Conservation (phyloP, 23 tunicate species). For the Corella eumyota region DNA sequence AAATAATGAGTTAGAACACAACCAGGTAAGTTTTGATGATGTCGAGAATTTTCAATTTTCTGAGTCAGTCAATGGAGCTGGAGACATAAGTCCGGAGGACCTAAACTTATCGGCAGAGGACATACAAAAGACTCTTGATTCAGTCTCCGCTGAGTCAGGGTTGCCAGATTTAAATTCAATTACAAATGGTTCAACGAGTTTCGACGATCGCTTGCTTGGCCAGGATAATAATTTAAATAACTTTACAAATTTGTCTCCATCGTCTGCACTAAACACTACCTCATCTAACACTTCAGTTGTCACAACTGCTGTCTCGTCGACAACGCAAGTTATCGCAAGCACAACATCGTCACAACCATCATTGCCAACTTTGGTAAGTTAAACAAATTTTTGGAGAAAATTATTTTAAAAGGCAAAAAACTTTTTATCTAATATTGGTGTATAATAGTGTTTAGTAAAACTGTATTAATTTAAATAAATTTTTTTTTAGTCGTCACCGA, state of each 20-base stretch:
- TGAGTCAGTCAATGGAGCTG: slow-evolving; percentile 14
- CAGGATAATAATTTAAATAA: no score
- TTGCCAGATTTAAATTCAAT: slow-evolving; percentile 18
- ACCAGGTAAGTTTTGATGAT: slow-evolving; percentile 13
- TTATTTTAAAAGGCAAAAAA: no score
- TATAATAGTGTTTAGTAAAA: no score
- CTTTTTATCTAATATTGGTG: no score
- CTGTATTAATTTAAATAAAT: no score
- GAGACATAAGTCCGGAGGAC: slow-evolving; percentile 32
- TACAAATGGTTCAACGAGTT: no score
- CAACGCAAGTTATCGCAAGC: no score
- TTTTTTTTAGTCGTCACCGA: no score
- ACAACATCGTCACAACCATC: slow-evolving; percentile 3
- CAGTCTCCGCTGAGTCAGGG: slow-evolving; percentile 33
- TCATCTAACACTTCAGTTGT: slow-evolving; percentile 19
- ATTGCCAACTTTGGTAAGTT: not conserved
- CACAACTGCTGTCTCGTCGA: slow-evolving; percentile 12
- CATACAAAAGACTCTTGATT: slow-evolving; percentile 32
- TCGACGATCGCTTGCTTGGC: no score
- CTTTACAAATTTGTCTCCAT: no score
- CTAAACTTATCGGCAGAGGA: slow-evolving; percentile 49
- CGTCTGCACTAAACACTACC: slow-evolving; percentile 30
- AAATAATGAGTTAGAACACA: not conserved
- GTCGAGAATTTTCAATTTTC: slow-evolving; percentile 20
- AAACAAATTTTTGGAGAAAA: no score